Conservation (phyloP, 1,140 invertebrate species). For the Cherax quadricarinatus region DNA sequence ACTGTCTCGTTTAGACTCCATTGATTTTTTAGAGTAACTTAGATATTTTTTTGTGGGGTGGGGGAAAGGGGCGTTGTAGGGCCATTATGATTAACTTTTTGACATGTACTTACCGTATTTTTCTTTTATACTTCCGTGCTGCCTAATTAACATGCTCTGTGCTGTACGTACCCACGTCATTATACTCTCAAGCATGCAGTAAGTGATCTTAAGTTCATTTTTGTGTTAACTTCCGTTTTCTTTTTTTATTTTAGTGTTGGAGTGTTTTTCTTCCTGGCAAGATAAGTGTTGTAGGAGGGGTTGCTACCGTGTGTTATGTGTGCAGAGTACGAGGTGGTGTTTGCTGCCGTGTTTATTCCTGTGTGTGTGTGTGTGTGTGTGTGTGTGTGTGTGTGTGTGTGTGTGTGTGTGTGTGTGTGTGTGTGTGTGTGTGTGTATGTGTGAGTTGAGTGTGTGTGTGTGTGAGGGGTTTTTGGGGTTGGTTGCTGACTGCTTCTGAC, state of each 20-base stretch:
- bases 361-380: neutral
- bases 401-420: too few relatives aligned
- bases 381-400: too few relatives aligned
- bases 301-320: neutral
- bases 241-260: neutral
- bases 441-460: too few relatives aligned
- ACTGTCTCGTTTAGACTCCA: too few relatives aligned
- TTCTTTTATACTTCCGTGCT: constrained; percentile 9
- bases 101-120: neutral
- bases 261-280: neutral
- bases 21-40: too few relatives aligned
- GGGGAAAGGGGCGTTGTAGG: neutral
- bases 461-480: too few relatives aligned
- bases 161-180: constrained; percentile 1
- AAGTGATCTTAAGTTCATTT: neutral
- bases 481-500: too few relatives aligned
- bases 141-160: constrained; percentile 10
- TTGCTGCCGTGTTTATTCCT: neutral
- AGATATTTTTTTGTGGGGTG: too few relatives aligned
- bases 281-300: neutral
- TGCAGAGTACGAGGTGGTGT: neutral
- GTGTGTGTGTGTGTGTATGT: too few relatives aligned
- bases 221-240: neutral
- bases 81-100: neutral
- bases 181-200: constrained; percentile 24